Conservation (phyloP, 2,888 invertebrate species). For the Neuroscelio doddi region DNA sequence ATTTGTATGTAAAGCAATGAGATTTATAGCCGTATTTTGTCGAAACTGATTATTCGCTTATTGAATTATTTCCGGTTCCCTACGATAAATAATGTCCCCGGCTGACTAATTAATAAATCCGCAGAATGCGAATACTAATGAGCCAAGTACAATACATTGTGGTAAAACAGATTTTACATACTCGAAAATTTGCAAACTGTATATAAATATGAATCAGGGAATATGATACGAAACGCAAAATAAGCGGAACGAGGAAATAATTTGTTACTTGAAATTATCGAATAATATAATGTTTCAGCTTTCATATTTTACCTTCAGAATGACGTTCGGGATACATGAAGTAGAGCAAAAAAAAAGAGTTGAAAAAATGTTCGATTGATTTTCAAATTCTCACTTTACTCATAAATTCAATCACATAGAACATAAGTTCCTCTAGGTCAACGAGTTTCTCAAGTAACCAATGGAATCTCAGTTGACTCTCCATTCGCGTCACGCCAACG, state of each 20-base stretch:
- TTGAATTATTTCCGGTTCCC: constrained; percentile 32
- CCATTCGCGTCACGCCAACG: constrained; percentile 38
- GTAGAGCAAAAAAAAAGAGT: too few species aligned
- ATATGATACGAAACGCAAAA: too few species aligned
- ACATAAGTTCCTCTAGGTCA: constrained; percentile 53
- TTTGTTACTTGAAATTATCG: too few species aligned
- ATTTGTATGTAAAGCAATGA: constrained; percentile 18
- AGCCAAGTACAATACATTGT: constrained; percentile 17
- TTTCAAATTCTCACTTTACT: constrained; percentile 42
- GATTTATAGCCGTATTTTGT: constrained; percentile 34
- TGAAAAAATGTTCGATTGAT: constrained; percentile 45
- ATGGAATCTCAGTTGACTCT: constrained; percentile 54
- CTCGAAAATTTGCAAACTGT: constrained; percentile 10
- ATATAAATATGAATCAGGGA: too few species aligned
- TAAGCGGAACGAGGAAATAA: too few species aligned
- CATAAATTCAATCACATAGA: constrained; percentile 58
- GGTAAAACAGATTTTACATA: constrained; percentile 10
- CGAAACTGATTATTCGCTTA: constrained; percentile 39
- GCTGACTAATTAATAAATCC: constrained; percentile 37
- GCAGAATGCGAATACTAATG: constrained; percentile 33
- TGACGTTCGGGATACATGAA: constrained; percentile 15
- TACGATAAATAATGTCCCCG: constrained; percentile 30
- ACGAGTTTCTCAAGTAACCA: constrained; percentile 55
- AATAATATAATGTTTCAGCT: too few species aligned
- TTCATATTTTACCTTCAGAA: too few species aligned